phyloP scores from a whole-genome alignment of 2,113 vertebrate species.

The Urocitellus parryii region DNA sequence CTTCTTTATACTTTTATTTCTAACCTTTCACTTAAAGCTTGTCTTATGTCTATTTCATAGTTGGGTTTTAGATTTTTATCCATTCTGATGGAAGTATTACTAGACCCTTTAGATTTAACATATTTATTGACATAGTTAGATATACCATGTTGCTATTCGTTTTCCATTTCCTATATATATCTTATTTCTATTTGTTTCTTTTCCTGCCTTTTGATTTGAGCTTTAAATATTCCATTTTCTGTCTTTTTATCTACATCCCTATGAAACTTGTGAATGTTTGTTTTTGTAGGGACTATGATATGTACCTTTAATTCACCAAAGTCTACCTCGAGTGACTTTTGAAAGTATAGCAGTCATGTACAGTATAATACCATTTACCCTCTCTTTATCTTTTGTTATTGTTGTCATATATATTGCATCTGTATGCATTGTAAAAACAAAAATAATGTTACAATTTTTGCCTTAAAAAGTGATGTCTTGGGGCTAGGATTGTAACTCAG shows the following conservation, averaged over 20 bases:
- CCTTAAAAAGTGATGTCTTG: neutral
- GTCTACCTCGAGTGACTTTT: neutral
- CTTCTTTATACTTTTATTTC: neutral
- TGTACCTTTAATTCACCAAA: neutral
- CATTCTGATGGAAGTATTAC: neutral
- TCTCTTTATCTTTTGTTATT: neutral
- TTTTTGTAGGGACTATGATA: neutral
- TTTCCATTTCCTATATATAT: neutral
- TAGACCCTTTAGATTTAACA: neutral
- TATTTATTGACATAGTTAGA: neutral
- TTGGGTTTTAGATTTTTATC: constrained; percentile 3
- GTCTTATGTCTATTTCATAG: neutral
- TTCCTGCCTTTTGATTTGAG: constrained; percentile 7
- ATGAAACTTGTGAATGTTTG: neutral
- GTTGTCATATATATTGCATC: neutral
- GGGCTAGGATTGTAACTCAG: too few species aligned
- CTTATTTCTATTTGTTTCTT: neutral
- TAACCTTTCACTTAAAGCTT: neutral
- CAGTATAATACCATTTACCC: neutral
- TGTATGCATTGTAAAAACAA: neutral
- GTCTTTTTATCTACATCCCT: neutral
- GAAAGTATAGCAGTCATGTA: neutral
- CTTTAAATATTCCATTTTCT: neutral
- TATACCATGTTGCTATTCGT: neutral
- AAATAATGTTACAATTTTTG: neutral